phyloP scores from a whole-genome alignment of 2,113 vertebrate species.

The Neotragus moschatus region DNA sequence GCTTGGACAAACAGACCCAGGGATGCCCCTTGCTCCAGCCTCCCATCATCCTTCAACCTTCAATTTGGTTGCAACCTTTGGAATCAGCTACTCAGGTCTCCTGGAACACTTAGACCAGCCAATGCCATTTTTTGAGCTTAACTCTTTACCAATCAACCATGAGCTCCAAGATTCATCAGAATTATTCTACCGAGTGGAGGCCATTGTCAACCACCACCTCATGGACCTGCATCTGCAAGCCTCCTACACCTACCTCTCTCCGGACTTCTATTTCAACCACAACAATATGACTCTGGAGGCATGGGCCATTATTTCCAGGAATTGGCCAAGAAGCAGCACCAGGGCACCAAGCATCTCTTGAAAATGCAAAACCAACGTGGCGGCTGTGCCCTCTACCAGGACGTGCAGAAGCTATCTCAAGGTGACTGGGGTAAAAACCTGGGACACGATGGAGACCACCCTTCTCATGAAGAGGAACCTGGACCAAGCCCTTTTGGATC shows the following conservation, averaged over 20 bases:
- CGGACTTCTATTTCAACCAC: rapidly evolving
- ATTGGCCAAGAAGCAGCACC: not conserved
- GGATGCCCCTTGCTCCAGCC: not conserved
- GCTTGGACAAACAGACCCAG: not conserved
- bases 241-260: not conserved
- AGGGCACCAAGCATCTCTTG: not conserved
- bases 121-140: not conserved
- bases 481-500: not conserved
- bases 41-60: not conserved
- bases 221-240: not conserved
- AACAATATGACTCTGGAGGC: not conserved
- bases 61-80: not conserved
- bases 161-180: not conserved
- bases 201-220: not conserved
- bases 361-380: not conserved
- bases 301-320: not conserved
- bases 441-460: not conserved
- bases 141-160: not conserved
- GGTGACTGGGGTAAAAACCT: not conserved
- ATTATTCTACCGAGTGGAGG: not conserved
- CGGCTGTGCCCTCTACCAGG: not conserved
- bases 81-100: not conserved
- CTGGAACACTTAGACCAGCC: not conserved
- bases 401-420: not conserved
- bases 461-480: not conserved